Evolutionary conservation across 2,888 invertebrate species (phyloP), one percentile per base, ranked within the genome.

Genomic region (Aleiodes testaceus): DNA sequence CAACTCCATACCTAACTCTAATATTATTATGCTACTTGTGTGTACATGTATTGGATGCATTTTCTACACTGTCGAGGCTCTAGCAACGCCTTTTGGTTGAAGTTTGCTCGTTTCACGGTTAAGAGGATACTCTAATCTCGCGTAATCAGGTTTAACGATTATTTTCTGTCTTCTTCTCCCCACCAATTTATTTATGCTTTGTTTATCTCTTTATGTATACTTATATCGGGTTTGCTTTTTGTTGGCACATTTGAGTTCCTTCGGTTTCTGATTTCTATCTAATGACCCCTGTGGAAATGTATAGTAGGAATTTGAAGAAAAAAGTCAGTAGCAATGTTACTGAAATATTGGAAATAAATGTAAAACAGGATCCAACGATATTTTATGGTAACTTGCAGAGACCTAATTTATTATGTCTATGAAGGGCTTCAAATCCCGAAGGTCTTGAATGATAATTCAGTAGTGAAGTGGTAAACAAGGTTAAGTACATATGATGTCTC

Each of bases 81-180:
- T 26, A 36, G 59, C 59, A 59, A 36, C 59, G 59, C 59, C 59
- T 59, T n/a, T 59, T 9, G 36, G 36, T 36, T 36, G 36, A 42
- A 42, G 59, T 14, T 36, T 42, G 45, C 63, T 63, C 63, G 63
- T 63, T 63, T 63, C 63, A 63, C 45, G 63, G 63, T 63, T 45
- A 63, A 63, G 45, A 63, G 47, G 63, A 63, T 63, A 63, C 63
- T 63, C 45, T 63, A 63, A 63, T 63, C 63, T 45, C 22, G 45
- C 63, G 44, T 63, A 63, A 63, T 63, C 63, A 63, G 63, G 63
- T 47, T 63, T 63, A 63, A 63, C 63, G 63, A 63, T 75, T 72
- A 70, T 74, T 55, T 53, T 67, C 59, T 42, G 16, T 22, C 26
- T 63, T 16, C 67, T 47, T 65, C 52, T 22, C 14, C 18, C n/a